A percentile compares a stretch with the other conserved stretches of the same genome.
Conservation (phyloP, 2,888 invertebrate species). For the Calephelis perditalis region DNA sequence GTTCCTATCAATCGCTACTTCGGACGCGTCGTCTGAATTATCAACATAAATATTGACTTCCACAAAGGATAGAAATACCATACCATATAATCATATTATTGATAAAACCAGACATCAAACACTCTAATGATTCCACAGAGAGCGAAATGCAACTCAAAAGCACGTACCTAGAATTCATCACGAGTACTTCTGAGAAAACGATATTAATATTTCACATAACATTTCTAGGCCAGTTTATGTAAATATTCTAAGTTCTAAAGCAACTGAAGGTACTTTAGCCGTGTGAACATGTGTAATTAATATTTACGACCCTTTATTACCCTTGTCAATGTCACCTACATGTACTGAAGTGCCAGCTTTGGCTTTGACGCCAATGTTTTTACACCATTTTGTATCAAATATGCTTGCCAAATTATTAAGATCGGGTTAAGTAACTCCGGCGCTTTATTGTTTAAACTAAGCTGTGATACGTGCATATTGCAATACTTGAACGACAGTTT, state of each 20-base stretch:
- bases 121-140: too few species aligned
- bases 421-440: not conserved
- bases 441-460: not conserved
- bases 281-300: constrained; percentile 31
- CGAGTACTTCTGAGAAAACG: not conserved
- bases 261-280: not conserved
- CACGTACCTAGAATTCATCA: too few species aligned
- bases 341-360: constrained; percentile 10
- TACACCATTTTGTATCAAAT: not conserved
- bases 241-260: not conserved
- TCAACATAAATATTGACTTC: too few species aligned
- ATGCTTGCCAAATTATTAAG: not conserved
- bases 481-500: too few species aligned
- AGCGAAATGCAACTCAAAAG: too few species aligned
- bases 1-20: too few species aligned
- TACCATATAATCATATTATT: too few species aligned
- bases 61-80: too few species aligned
- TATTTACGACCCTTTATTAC: constrained; percentile 31
- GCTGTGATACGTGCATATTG: not conserved
- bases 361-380: constrained; percentile 3
- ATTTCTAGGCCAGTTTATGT: constrained; percentile 5
- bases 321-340: constrained; percentile 33
- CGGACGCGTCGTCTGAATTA: too few species aligned
- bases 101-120: too few species aligned
- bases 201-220: not conserved